phyloP scores from a whole-genome alignment of 2,888 invertebrate genomes.

The Drosophila prostipennis region DNA sequence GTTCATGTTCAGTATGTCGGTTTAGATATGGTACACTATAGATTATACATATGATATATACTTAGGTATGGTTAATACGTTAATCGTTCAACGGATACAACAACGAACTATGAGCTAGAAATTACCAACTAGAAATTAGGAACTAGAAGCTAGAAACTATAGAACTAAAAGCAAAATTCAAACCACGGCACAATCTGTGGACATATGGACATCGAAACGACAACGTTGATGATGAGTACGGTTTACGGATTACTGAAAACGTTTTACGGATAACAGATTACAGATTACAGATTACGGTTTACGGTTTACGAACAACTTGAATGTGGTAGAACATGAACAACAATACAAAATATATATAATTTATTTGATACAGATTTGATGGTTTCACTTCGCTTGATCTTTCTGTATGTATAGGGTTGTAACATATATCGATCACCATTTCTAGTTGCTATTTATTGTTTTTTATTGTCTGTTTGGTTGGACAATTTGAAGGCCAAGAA shows the following conservation, averaged over 20 bases:
- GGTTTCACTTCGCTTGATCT: slow-evolving; percentile 22
- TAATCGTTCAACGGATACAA: slow-evolving; percentile 57
- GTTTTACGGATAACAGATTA: slow-evolving; percentile 46
- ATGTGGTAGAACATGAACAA: slow-evolving; percentile 69
- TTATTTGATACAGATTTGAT: slow-evolving; percentile 39
- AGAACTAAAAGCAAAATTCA: slow-evolving; percentile 47
- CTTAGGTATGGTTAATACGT: slow-evolving; percentile 48
- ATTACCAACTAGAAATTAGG: slow-evolving; percentile 60
- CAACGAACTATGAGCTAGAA: slow-evolving; percentile 67
- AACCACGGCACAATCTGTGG: slow-evolving; percentile 44
- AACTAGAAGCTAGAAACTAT: slow-evolving; percentile 51
- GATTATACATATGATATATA: slow-evolving; percentile 59
- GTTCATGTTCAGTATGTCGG: slow-evolving; percentile 23
- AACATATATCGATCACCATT: slow-evolving; percentile 19
- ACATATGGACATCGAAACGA: slow-evolving; percentile 51
- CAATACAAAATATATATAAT: slow-evolving; percentile 63
- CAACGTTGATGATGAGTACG: slow-evolving; percentile 67
- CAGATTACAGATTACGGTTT: slow-evolving; percentile 32
- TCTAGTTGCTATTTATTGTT: slow-evolving; percentile 25
- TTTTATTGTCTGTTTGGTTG: slow-evolving; percentile 49
- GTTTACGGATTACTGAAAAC: slow-evolving; percentile 57
- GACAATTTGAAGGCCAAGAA: slow-evolving; percentile 69
- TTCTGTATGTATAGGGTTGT: slow-evolving; percentile 33
- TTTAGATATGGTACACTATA: slow-evolving; percentile 63
- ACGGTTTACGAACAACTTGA: slow-evolving; percentile 56